Base-by-base conservation (phyloP, 2,888 invertebrate species). In the Athetis lepigone region DNA sequence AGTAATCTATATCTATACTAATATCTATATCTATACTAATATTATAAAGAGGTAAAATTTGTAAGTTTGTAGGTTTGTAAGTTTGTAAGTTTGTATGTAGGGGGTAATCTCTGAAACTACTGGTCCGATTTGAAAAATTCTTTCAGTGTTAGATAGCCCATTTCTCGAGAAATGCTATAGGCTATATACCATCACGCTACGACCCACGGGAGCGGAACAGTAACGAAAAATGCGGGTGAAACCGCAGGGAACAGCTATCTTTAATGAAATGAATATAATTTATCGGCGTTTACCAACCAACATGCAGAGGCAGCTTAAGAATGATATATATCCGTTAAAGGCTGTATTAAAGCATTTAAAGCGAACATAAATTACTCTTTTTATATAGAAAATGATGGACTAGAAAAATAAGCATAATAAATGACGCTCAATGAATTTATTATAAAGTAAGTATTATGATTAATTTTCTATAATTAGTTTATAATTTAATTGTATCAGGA, bases 261-360 rank as follows among this genome's bases (percentile, higher is more conserved):
- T 39, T 37, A 69, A 69, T 51, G 19, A 69, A 67, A 51, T 37
- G 19, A 3, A 23, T 16, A 61, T 61, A 60, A 67, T 1, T 69
- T 46, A 67, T 61, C 6, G 69, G 51, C 70, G 63, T 65, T 58
- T 50, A 16, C 49, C 18, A 72, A 50, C 21, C 42, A 60, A 43
- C 51, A 39, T 36, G 21, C 18, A 51, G 27, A 21, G 36, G 29
- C 59, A 42, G n/a, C 46, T 70, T 70, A 72, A 63, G 57, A 63
- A 73, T 69, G 74, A 72, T 63, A 50, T 63, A 72, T 69, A n/a
- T 40, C 19, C 40, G 39, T 47, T 58, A 72, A 72, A 74, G 69
- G 58, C 47, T 59, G 64, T 58, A 69, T 43, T 68, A 69, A 37
- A 19, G 63, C 54, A 55, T 68, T 55, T 52, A 42, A 72, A 73